Evolutionary conservation across 37 sponge, comb jelly and placozoan genomes (phyloP), one percentile per base, ranked within the genome.

Genomic region (Tethya wilhelma): DNA sequence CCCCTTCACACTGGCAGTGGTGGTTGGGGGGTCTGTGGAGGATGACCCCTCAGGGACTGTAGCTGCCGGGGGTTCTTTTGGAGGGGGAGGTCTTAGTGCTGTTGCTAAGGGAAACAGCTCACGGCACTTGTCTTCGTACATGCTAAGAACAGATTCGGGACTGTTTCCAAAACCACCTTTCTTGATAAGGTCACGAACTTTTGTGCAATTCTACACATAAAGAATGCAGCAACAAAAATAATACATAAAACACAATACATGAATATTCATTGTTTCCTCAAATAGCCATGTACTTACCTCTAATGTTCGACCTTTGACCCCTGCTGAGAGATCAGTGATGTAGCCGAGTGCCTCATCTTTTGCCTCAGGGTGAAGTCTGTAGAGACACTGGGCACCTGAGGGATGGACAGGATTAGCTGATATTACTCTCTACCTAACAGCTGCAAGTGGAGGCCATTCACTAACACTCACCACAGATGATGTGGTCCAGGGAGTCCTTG

Each of bases 61-160:
- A 43, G 49, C 4, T 11, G 46, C 9, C 20, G 38, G 1, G 19
- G 36, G 25, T 1, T 31, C 9, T n/a, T n/a, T n/a, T 23, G 57
- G 36, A 4, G 75, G 20, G 20, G 14, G 28, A 38, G 89, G 81
- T 28, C 53, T 87, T 63, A 95, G 93, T 20, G 82, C 88, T 29
- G 91, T 76, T 28, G 98, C 93, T 39, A 95, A 69, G 22, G 96
- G 96, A 58, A 85, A 98, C 11, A 91, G 79, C 30, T 42, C 32
- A 28, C 55, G 71, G 75, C 96, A 95, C 26, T 66, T 67, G 20
- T 56, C 38, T 34, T 79, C 75, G 78, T 68, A 63, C 56, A 33
- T 82, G 38, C 64, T 34, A 0, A 67, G 59, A n/a, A 86, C 41
- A 26, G 36, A 73, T 1, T 86, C 79, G 28, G 87, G 43, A 32